These are phyloP conservation scores for Harlomillsia oculata DNA, from an alignment of 1,140 invertebrate species.

Conservation along the genomic window DNA sequence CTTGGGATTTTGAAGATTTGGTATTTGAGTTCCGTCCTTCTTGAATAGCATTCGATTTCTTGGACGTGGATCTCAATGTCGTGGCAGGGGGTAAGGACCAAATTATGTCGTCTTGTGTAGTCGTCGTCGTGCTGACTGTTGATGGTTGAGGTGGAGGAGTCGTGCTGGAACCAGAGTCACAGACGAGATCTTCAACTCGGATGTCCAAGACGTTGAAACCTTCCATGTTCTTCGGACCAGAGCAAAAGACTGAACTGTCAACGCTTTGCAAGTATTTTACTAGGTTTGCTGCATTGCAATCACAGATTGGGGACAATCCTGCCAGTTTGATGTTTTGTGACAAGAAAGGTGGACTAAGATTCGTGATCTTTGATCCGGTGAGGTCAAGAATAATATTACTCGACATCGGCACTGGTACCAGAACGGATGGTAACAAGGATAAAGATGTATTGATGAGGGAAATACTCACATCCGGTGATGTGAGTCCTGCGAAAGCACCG, in stretches of 20 bases:
- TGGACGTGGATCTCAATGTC: slow-evolving; percentile 20
- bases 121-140: slow-evolving; percentile 39
- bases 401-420: slow-evolving; percentile 80
- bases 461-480: slow-evolving; percentile 57
- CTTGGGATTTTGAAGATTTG: no score
- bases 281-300: slow-evolving; percentile 68
- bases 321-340: slow-evolving; percentile 67
- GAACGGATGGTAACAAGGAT: slow-evolving; percentile 61
- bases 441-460: slow-evolving; percentile 69
- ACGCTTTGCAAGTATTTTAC: slow-evolving; percentile 59
- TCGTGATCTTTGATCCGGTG: slow-evolving; percentile 62
- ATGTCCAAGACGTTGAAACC: slow-evolving; percentile 60
- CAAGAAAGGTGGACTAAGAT: slow-evolving; percentile 63
- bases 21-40: background rate
- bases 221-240: slow-evolving; percentile 55
- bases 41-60: slow-evolving; percentile 42
- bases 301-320: slow-evolving; percentile 68
- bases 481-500: slow-evolving; percentile 65
- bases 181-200: slow-evolving; percentile 67
- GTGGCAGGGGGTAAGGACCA: slow-evolving; percentile 64
- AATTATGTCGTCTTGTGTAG: slow-evolving; percentile 57
- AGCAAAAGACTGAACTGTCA: slow-evolving; percentile 50
- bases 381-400: slow-evolving; percentile 67
- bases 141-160: slow-evolving; percentile 38
- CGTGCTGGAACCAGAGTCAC: slow-evolving; percentile 49